Evolutionary conservation across 23 tunicate genomes (phyloP).

Genomic region (Halocynthia roretzi): DNA sequence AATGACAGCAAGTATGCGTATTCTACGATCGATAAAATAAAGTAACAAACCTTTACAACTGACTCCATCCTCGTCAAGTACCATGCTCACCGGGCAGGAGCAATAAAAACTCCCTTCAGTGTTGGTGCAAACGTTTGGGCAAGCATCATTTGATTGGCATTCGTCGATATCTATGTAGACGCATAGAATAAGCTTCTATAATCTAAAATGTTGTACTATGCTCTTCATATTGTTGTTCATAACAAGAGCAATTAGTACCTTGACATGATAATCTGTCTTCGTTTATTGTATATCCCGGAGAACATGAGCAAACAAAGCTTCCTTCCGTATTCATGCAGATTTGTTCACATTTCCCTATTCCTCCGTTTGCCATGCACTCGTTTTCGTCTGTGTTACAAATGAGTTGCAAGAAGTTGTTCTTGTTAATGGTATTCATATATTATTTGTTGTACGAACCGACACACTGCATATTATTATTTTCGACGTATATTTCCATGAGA

Average conservation of each 20-base stretch:
- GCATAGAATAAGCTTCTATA: background rate
- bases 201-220: too few relatives aligned
- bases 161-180: constrained; percentile 19
- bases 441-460: constrained; percentile 4
- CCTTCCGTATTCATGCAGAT: constrained; percentile 49
- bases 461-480: background rate
- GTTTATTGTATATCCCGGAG: constrained; percentile 23
- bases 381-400: constrained; percentile 10
- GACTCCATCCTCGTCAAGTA: constrained; percentile 5
- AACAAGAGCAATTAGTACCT: constrained; percentile 4
- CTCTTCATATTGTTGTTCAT: background rate
- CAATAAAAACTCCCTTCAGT: constrained; percentile 30
- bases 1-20: background rate
- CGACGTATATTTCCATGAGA: background rate
- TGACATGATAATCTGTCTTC: constrained; percentile 26
- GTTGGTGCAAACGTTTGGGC: constrained; percentile 17
- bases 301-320: constrained; percentile 32
- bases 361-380: constrained; percentile 11
- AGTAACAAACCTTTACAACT: constrained; percentile 11
- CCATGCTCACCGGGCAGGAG: constrained; percentile 7
- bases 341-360: constrained; percentile 34
- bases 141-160: constrained; percentile 11
- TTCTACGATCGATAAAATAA: background rate
- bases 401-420: background rate
- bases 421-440: too few relatives aligned